Evolutionary conservation across 2,888 invertebrate species (phyloP), one percentile per base, ranked within the genome.

Genomic region (Drosophila yooni): DNA sequence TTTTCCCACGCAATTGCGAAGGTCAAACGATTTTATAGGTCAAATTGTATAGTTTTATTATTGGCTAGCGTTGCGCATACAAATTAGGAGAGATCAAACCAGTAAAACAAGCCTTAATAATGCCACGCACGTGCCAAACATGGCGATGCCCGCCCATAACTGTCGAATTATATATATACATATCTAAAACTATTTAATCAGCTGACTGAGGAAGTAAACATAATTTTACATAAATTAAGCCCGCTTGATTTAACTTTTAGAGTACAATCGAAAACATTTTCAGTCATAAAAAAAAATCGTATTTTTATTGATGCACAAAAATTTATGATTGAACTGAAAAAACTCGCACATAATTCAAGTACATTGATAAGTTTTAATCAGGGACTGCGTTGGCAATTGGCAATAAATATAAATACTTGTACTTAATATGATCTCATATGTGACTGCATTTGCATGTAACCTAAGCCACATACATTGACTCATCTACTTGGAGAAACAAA

Each of bases 1-100:
- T 13, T 62, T 77, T 78, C 76, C 78, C 78, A 77, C 78, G 78
- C 78, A 70, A 48, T 13, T 31, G 51, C 15, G 59, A 64, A 57
- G 74, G 70, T 36, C 48, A 27, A 5, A 0, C 1, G 1, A 11
- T 29, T 43, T 70, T 11, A 63, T 74, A 40, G 74, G 70, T 70
- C 76, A 75, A 53, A 29, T 48, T n/a, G 0, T 2, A 21, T 46
- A 18, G 29, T 15, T 48, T 25, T 40, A 1, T 51, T 3, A 27
- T 13, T 6, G 13, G 21, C 13, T 15, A 0, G 46, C 11, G 50
- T 21, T 21, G 15, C 21, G n/a, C 70, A 31, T 65, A 71, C 65
- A 29, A 71, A 72, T 71, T n/a, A 21, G 76, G 51, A 25, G 33
- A 58, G 52, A 13, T 36, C 31, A 21, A 40, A 38, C 33, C 10